Evolutionary conservation across 2,797 vertebrate genomes (phyloP).

Genomic region (Poecilia picta): DNA sequence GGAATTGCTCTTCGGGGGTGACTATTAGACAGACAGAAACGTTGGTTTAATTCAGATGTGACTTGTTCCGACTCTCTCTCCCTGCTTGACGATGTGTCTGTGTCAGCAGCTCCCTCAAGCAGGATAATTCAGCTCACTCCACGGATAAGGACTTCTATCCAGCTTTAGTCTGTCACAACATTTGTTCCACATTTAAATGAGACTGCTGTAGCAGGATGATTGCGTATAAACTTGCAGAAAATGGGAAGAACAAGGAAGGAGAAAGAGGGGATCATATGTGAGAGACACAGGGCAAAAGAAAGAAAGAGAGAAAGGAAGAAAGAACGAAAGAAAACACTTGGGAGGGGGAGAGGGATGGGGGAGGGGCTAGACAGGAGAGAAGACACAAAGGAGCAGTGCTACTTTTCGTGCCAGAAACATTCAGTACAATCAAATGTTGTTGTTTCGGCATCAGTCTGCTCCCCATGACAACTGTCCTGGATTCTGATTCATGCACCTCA

Average conservation of each 20-base stretch:
- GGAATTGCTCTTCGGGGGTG: constrained; percentile 57
- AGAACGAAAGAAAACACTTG: constrained; percentile 9
- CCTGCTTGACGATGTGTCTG: constrained; percentile 45
- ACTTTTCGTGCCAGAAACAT: constrained; percentile 71
- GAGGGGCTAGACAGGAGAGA: constrained; percentile 27
- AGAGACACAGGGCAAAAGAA: neutral
- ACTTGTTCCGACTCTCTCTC: constrained; percentile 36
- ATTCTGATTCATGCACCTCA: constrained; percentile 61
- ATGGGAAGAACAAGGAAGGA: constrained; percentile 15
- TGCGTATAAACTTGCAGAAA: constrained; percentile 66
- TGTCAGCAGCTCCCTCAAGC: constrained; percentile 74
- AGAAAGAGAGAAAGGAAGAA: neutral
- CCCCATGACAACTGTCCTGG: constrained; percentile 79
- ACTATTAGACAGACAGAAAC: constrained; percentile 63
- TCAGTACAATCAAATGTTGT: constrained; percentile 73
- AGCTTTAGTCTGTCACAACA: constrained; percentile 76
- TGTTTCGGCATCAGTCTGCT: constrained; percentile 67
- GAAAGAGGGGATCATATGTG: constrained; percentile 4
- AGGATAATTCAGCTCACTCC: constrained; percentile 76
- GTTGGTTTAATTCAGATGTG: constrained; percentile 62
- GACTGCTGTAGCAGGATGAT: constrained; percentile 73
- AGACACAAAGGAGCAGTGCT: constrained; percentile 73
- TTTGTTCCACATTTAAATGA: constrained; percentile 78
- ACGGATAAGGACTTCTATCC: constrained; percentile 75
- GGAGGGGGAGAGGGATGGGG: constrained; percentile 6